Percentiles rank a stretch among this genome's conserved stretches.
Evolutionary conservation across 2,797 vertebrate species (phyloP).

Genomic region (Emydoidea blandingii): DNA sequence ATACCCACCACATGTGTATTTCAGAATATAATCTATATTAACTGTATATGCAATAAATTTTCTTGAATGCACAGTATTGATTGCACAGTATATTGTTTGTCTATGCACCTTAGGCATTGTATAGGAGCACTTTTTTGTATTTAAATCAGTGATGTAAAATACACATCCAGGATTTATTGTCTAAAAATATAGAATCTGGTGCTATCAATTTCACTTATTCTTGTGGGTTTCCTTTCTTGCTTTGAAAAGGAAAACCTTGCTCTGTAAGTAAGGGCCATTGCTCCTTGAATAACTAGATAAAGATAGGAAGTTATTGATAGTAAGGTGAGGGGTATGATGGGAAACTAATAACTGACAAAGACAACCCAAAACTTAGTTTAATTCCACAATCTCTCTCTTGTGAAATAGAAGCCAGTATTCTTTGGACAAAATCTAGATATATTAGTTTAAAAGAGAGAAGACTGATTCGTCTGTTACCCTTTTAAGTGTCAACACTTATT

Average conservation of each 20-base stretch:
- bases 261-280: background rate
- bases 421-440: background rate
- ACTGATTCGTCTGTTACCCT: background rate
- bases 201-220: background rate
- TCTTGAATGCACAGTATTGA: background rate
- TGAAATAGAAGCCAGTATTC: background rate
- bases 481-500: background rate
- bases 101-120: background rate
- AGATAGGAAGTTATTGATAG: background rate
- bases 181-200: background rate
- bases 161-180: background rate
- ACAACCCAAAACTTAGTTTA: background rate
- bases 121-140: background rate
- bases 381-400: background rate
- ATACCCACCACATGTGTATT: background rate
- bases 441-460: background rate
- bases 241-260: background rate
- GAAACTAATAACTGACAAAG: background rate
- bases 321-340: background rate
- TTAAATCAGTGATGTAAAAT: background rate
- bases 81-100: background rate
- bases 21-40: background rate
- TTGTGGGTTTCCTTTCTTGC: background rate
- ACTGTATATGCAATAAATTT: background rate
- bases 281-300: background rate